phyloP scores from a whole-genome alignment of 2,113 vertebrate genomes.

The Paratilapia polleni region DNA sequence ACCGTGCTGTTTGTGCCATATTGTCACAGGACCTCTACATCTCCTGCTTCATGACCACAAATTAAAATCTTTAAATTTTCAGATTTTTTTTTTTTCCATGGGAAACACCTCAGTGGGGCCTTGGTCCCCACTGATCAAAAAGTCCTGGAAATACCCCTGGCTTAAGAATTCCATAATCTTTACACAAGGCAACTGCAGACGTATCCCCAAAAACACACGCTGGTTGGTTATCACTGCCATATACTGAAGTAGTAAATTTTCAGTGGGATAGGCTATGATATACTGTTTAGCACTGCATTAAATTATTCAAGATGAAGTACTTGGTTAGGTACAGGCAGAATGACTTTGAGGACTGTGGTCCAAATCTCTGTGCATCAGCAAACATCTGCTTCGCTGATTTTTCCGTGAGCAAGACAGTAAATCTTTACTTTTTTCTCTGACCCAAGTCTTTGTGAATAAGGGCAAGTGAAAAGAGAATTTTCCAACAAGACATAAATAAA shows the following conservation, averaged over 20 bases:
- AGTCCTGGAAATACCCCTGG: neutral
- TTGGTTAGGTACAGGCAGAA: neutral
- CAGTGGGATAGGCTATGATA: neutral
- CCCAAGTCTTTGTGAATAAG: constrained; percentile 38
- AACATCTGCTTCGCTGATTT: constrained; percentile 4
- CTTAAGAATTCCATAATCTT: neutral
- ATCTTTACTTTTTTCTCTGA: constrained; percentile 12
- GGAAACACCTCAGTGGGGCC: no score
- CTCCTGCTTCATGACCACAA: no score
- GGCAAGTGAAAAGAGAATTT: constrained; percentile 51
- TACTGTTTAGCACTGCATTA: neutral
- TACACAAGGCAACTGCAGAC: neutral
- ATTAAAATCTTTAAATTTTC: no score
- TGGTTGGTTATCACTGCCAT: neutral
- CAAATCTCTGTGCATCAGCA: neutral
- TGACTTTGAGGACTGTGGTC: neutral
- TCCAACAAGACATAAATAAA: constrained; percentile 56
- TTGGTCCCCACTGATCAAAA: no score
- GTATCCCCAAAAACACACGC: neutral
- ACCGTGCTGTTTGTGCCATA: no score
- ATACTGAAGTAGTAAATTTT: neutral
- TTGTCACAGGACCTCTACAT: no score
- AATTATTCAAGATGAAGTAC: neutral
- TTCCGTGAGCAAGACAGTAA: constrained; percentile 4
- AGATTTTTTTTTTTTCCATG: no score